phyloP scores from a whole-genome alignment of 2,113 vertebrate species.

The Pristiophorus japonicus region DNA sequence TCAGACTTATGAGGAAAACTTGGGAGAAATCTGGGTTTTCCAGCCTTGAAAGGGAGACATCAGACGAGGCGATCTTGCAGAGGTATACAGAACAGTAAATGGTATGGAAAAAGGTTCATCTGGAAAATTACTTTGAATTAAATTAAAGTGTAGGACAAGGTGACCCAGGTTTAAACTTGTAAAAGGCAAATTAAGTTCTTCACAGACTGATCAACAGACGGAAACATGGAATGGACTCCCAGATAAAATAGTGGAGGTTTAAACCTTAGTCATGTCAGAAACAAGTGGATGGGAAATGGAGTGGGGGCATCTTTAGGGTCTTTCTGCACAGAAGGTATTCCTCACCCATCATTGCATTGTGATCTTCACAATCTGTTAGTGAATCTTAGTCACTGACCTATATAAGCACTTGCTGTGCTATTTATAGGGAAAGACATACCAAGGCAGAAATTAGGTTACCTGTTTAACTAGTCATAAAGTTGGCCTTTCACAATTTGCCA shows the following conservation, averaged over 20 bases:
- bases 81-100: neutral
- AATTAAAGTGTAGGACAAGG: neutral
- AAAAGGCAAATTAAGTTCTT: neutral
- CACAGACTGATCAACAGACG: neutral
- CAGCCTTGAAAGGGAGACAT: neutral
- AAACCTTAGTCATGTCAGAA: neutral
- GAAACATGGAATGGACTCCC: neutral
- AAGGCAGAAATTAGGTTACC: neutral
- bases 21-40: neutral
- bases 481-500: neutral
- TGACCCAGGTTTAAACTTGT: neutral
- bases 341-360: neutral
- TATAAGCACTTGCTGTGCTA: neutral
- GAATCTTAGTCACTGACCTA: neutral
- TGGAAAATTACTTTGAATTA: neutral
- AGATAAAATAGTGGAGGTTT: neutral
- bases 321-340: neutral
- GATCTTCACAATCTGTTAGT: neutral
- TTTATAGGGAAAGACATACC: neutral
- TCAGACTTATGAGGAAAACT: neutral
- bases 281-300: neutral
- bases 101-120: neutral
- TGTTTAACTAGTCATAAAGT: neutral
- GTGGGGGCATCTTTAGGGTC: neutral
- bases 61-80: neutral